Percentiles rank a stretch among this genome's conserved stretches.
phyloP scores from a whole-genome alignment of 2,888 invertebrate genomes.

The Ophion obscuratus region DNA sequence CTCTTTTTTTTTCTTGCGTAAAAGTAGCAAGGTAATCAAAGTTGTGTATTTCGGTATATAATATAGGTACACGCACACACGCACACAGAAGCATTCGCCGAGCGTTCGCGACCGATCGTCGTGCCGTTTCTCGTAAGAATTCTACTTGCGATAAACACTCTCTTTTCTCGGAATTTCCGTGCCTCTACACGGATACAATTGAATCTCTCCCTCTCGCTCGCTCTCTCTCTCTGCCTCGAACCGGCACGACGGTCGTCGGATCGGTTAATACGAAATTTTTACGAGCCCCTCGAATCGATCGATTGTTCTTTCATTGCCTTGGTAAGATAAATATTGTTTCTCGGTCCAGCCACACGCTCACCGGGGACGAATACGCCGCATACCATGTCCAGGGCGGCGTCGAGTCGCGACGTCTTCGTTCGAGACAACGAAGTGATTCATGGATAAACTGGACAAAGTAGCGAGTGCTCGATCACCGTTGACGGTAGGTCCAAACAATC shows the following conservation, averaged over 20 bases:
- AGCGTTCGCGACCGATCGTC: conserved; percentile 80
- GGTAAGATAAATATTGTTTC: conserved; percentile 81
- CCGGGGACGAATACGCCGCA: conserved; percentile 72
- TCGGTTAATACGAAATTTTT: conserved; percentile 65
- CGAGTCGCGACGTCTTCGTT: no score
- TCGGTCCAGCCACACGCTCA: conserved; percentile 84
- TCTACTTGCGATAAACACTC: conserved; percentile 49
- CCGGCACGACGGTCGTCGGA: conserved; percentile 58
- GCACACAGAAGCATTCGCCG: conserved; percentile 81
- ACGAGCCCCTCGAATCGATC: conserved; percentile 60
- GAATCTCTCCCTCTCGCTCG: no score
- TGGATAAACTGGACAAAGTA: conserved; percentile 37
- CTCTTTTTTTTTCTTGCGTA: neutral
- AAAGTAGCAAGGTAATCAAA: conserved; percentile 43
- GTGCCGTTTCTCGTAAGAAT: conserved; percentile 68
- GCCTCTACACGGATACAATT: no score
- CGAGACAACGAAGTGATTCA: conserved; percentile 8
- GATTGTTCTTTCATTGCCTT: conserved; percentile 10
- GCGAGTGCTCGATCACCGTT: conserved; percentile 73
- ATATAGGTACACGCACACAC: no score
- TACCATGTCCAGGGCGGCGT: conserved; percentile 33
- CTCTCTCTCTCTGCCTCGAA: neutral
- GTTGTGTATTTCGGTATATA: conserved; percentile 66
- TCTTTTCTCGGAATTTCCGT: neutral
- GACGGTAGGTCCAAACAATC: conserved; percentile 85